Evolutionary conservation across 1,140 invertebrate genomes (phyloP).

Genomic region (Belonocnema kinseyi): DNA sequence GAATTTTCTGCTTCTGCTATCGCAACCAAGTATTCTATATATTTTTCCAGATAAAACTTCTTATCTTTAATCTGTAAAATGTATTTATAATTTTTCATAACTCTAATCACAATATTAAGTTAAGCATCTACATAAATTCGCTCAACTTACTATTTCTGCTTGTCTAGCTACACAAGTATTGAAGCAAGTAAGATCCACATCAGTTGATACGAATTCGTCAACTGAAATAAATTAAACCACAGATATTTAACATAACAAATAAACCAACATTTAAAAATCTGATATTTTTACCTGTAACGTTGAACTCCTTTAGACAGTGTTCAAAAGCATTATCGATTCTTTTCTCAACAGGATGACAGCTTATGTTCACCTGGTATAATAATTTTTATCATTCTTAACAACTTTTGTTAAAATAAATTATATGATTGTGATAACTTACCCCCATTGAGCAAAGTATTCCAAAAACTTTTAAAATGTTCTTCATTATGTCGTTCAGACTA

Average conservation of each 20-base stretch:
- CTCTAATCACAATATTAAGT: background rate
- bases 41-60: constrained; percentile 10
- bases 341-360: background rate
- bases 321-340: constrained; percentile 16
- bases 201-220: constrained; percentile 2
- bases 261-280: background rate
- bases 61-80: background rate
- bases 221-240: background rate
- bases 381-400: background rate
- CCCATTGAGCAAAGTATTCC: background rate
- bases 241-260: background rate
- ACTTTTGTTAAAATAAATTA: background rate
- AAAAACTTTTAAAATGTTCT: background rate
- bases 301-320: constrained; percentile 5
- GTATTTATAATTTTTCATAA: background rate
- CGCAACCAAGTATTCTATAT: background rate
- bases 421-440: background rate
- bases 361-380: constrained; percentile 7
- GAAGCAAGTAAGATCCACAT: constrained; percentile 16
- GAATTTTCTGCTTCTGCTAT: background rate
- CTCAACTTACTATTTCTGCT: constrained; percentile 7
- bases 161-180: constrained; percentile 11
- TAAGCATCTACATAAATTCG: background rate
- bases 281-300: background rate
- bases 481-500: background rate